Evolutionary conservation across 2,888 invertebrate species (phyloP).

Genomic region (Dolichomitus sp.): DNA sequence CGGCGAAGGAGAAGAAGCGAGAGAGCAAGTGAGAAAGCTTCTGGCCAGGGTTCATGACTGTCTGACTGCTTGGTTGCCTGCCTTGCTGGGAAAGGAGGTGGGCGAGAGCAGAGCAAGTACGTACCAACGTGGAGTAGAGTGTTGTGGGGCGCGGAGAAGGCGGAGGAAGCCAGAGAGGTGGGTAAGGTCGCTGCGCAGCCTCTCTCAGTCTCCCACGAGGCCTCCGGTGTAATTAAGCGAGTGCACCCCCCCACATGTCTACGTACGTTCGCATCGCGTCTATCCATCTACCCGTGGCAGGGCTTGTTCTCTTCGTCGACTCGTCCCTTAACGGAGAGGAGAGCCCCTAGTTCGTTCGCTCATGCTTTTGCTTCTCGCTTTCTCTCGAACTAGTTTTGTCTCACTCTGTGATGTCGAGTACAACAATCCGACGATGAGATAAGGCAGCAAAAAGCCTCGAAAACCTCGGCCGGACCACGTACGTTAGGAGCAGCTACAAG

Average conservation of each 20-base stretch:
- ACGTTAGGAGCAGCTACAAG: conserved; percentile 12
- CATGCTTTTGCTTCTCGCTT: conserved; percentile 47
- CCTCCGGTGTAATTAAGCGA: conserved; percentile 86
- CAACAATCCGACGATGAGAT: conserved; percentile 69
- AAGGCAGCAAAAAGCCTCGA: conserved; percentile 79
- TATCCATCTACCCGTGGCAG: conserved; percentile 83
- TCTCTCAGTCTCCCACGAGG: conserved; percentile 83
- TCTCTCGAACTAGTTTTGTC: conserved; percentile 2
- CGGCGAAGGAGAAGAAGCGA: conserved; percentile 29
- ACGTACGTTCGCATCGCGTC: conserved; percentile 83
- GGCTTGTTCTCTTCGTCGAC: conserved; percentile 74
- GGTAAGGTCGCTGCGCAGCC: conserved; percentile 82
- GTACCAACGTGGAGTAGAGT: conserved; percentile 62
- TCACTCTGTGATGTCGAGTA: conserved; percentile 45
- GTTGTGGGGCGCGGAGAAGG: conserved; percentile 66
- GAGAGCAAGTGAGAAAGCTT: conserved; percentile 52
- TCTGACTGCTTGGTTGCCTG: conserved; percentile 41
- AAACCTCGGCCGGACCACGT: conserved; percentile 59
- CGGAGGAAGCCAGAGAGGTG: conserved; percentile 71
- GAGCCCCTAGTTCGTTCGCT: conserved; percentile 37
- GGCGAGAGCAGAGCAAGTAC: conserved; percentile 50
- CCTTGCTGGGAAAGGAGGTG: conserved; percentile 42
- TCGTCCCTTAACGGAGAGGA: conserved; percentile 65
- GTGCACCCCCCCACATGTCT: conserved; percentile 85
- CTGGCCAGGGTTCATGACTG: conserved; percentile 36